Evolutionary conservation across 1,140 invertebrate genomes (phyloP).

Genomic region (Microplitis mediator): DNA sequence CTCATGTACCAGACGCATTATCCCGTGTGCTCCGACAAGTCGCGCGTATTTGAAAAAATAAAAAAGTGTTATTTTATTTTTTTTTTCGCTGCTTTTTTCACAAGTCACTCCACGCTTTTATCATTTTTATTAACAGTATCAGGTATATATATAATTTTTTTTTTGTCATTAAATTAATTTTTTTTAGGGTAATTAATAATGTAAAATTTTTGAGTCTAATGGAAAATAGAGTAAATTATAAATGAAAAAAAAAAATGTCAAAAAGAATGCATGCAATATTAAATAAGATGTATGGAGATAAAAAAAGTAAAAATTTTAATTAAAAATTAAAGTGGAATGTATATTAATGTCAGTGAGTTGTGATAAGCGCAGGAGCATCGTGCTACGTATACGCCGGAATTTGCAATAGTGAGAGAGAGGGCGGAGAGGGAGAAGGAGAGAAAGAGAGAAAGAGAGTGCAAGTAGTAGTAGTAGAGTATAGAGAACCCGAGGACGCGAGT

Average conservation of each 20-base stretch:
- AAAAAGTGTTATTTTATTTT: not conserved
- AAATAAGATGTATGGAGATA: no score
- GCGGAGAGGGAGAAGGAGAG: not conserved
- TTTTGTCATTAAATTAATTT: no score
- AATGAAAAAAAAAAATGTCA: not conserved
- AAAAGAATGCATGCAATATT: not conserved
- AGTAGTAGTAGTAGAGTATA: not conserved
- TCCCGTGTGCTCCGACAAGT: constrained; percentile 17
- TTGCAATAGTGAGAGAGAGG: constrained; percentile 20
- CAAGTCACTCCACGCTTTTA: not conserved
- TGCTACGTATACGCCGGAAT: constrained; percentile 21
- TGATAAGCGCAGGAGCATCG: constrained; percentile 28
- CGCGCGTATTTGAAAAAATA: not conserved
- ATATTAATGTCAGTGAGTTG: constrained; percentile 13
- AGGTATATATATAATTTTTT: not conserved
- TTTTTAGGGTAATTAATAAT: not conserved
- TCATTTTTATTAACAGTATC: not conserved
- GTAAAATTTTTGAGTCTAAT: no score
- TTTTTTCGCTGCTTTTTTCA: not conserved
- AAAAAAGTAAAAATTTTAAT: not conserved
- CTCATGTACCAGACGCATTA: constrained; percentile 32
- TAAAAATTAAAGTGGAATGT: constrained; percentile 14
- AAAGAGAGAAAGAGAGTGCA: not conserved
- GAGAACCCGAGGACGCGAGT: not conserved
- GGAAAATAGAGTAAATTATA: no score